Conservation (phyloP, 2,113 vertebrate species). For the Colaptes auratus region DNA sequence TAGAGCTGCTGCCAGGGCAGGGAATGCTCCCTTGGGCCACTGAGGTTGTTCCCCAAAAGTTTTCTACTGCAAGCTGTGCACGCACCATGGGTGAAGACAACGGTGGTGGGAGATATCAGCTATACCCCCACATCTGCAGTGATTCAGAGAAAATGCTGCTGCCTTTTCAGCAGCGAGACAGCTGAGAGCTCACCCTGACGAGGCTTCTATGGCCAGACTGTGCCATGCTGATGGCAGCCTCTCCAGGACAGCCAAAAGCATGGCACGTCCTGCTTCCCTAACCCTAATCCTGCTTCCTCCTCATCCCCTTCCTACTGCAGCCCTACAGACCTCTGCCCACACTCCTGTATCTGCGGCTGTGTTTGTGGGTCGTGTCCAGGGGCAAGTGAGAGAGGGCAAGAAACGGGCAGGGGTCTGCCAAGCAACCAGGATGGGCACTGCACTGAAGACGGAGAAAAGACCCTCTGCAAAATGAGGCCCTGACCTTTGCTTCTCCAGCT, state of each 20-base stretch:
- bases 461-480: not conserved
- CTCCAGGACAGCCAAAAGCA: not conserved
- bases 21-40: accelerated
- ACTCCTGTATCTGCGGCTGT: not conserved
- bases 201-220: not conserved
- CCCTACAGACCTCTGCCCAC: accelerated
- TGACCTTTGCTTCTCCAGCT: not conserved
- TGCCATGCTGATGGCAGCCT: accelerated
- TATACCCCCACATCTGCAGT: accelerated
- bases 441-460: not conserved
- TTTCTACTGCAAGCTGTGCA: accelerated
- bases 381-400: not conserved
- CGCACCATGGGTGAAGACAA: accelerated
- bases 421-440: not conserved
- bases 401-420: not conserved
- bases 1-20: not conserved
- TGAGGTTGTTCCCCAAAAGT: accelerated
- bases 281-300: not conserved
- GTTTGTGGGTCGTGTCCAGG: too few species aligned
- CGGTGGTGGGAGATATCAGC: not conserved
- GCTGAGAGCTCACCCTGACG: accelerated
- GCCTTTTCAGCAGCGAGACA: accelerated
- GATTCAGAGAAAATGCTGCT: accelerated
- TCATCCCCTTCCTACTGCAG: accelerated
- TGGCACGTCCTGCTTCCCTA: not conserved